These are phyloP conservation scores for Halocynthia aurantium DNA, from an alignment of 23 tunicate genomes.

Conservation along the genomic window DNA sequence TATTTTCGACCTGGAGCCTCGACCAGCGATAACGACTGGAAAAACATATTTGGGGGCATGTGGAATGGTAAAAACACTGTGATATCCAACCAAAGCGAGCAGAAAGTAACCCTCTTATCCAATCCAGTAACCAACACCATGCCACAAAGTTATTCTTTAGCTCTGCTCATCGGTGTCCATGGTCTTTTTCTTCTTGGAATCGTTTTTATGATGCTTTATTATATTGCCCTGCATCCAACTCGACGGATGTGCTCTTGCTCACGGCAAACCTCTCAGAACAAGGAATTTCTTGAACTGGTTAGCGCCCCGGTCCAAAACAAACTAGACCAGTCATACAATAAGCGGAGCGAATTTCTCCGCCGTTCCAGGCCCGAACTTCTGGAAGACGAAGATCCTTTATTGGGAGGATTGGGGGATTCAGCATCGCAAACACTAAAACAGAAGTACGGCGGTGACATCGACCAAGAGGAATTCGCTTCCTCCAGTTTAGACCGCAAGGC, in stretches of 20 bases:
- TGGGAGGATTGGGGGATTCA: too few relatives aligned
- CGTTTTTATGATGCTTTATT: constrained; percentile 45
- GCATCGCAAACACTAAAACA: too few relatives aligned
- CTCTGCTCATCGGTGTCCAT: constrained; percentile 27
- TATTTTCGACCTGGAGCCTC: constrained; percentile 38
- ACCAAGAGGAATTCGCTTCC: too few relatives aligned
- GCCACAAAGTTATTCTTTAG: constrained; percentile 19
- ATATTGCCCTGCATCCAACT: constrained; percentile 46
- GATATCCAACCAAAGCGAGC: too few relatives aligned
- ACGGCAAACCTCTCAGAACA: background rate
- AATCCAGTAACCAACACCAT: background rate
- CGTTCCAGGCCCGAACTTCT: too few relatives aligned
- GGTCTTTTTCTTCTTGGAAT: constrained; percentile 38
- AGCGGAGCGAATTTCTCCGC: too few relatives aligned
- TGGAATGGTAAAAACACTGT: background rate
- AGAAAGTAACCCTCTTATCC: too few relatives aligned
- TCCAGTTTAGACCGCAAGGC: too few relatives aligned
- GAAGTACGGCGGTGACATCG: too few relatives aligned
- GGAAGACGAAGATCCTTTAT: too few relatives aligned
- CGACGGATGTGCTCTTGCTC: background rate
- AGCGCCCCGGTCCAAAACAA: constrained; percentile 1
- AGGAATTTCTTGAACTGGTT: background rate
- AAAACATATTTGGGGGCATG: too few relatives aligned
- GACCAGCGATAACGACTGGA: background rate
- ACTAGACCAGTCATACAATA: too few relatives aligned